Percentiles rank a stretch among this genome's conserved stretches.
Conservation (phyloP, 2,113 vertebrate genomes). For the Plestiodon gilberti region DNA sequence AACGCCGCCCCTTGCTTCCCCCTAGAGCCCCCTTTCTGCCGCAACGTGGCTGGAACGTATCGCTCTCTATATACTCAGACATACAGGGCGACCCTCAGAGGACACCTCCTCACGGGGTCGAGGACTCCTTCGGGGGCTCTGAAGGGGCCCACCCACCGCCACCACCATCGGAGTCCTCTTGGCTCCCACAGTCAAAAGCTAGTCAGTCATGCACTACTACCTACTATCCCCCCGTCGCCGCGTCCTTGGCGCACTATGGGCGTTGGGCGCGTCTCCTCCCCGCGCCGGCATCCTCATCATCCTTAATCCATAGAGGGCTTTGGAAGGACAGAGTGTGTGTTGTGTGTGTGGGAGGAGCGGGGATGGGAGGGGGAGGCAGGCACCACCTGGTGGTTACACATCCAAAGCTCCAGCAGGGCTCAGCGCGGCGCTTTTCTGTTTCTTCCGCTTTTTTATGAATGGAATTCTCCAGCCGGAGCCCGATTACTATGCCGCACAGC, state of each 20-base stretch:
- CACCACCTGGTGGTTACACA: background rate
- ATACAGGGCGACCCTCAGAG: too few relatives aligned
- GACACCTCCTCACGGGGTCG: too few relatives aligned
- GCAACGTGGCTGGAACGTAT: too few relatives aligned
- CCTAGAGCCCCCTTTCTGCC: too few relatives aligned
- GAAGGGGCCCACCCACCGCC: too few relatives aligned
- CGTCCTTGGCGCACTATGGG: too few relatives aligned
- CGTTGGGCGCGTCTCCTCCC: too few relatives aligned
- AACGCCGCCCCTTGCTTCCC: too few relatives aligned
- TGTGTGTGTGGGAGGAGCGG: conserved; percentile 17
- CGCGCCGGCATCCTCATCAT: background rate
- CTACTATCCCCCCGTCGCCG: too few relatives aligned
- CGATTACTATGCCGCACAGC: conserved; percentile 63
- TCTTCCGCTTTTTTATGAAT: conserved; percentile 72
- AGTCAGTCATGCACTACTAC: too few relatives aligned
- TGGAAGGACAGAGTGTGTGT: conserved; percentile 49
- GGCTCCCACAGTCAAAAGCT: background rate
- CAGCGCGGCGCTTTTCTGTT: accelerated
- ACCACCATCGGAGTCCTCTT: background rate
- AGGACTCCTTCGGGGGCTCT: too few relatives aligned
- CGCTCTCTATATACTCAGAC: too few relatives aligned
- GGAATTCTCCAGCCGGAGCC: conserved; percentile 59
- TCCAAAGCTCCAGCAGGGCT: background rate
- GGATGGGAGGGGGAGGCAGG: background rate
- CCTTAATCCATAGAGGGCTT: conserved; percentile 54